These are phyloP conservation scores for Andricus grossulariae DNA, from an alignment of 1,140 invertebrate species.

Conservation along the genomic window DNA sequence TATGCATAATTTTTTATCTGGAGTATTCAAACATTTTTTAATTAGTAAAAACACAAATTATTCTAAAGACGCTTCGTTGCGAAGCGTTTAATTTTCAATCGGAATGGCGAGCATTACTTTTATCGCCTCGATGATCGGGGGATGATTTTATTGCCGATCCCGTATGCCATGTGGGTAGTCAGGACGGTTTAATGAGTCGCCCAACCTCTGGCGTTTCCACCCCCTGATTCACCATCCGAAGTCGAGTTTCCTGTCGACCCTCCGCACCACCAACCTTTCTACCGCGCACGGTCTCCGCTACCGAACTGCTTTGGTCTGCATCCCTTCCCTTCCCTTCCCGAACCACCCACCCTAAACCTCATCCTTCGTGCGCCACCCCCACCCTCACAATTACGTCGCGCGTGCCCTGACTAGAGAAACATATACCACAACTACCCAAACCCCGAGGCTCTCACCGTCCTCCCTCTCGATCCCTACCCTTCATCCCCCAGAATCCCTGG, in stretches of 20 bases:
- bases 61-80: background rate
- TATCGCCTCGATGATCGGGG: constrained; percentile 62
- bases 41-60: background rate
- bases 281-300: constrained; percentile 29
- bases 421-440: constrained; percentile 62
- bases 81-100: constrained; percentile 44
- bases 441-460: constrained; percentile 38
- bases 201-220: constrained; percentile 37
- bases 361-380: constrained; percentile 48
- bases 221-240: constrained; percentile 49
- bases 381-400: constrained; percentile 73
- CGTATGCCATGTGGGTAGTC: constrained; percentile 65
- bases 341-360: constrained; percentile 34
- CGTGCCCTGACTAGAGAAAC: constrained; percentile 73
- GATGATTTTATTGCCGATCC: constrained; percentile 71
- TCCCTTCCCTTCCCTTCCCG: constrained; percentile 38
- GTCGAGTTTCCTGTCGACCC: constrained; percentile 53
- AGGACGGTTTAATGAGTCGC: constrained; percentile 68
- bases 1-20: too few species aligned
- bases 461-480: constrained; percentile 39
- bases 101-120: constrained; percentile 46
- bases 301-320: constrained; percentile 48
- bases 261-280: constrained; percentile 31
- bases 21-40: too few species aligned
- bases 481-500: constrained; percentile 40